A percentile compares a stretch with the other conserved stretches of the same genome.
Evolutionary conservation across 2,797 vertebrate genomes (phyloP).

Genomic region (Galago senegalensis): DNA sequence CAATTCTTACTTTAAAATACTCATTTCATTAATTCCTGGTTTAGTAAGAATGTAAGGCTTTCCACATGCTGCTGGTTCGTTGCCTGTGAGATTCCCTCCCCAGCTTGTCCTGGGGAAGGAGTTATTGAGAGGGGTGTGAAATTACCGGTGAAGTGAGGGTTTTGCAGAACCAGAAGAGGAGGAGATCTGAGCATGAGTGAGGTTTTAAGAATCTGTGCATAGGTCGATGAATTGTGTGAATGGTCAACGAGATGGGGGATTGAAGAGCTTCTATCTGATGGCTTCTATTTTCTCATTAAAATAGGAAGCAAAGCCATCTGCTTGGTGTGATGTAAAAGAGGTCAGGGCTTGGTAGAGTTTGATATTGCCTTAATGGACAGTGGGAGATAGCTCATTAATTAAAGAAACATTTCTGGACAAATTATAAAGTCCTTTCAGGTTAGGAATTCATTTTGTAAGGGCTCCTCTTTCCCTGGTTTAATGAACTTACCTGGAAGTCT

Average conservation of each 20-base stretch:
- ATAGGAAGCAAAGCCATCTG: not conserved
- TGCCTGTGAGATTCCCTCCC: not conserved
- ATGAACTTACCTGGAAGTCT: constrained; percentile 2
- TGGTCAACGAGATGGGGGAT: not conserved
- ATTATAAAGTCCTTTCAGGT: not conserved
- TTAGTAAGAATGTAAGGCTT: not conserved
- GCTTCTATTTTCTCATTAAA: constrained; percentile 15
- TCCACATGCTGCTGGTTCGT: not conserved
- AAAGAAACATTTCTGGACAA: constrained; percentile 1
- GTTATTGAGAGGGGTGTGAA: not conserved
- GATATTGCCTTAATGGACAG: not conserved
- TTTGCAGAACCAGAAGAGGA: constrained; percentile 27
- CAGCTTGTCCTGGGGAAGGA: not conserved
- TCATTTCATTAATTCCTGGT: constrained; percentile 5
- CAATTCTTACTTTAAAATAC: constrained; percentile 29
- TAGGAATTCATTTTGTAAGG: constrained; percentile 54
- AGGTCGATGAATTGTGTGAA: not conserved
- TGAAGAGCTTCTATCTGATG: not conserved
- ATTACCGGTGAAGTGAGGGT: not conserved
- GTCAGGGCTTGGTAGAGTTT: not conserved
- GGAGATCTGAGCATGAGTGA: not conserved
- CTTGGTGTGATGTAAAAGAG: not conserved
- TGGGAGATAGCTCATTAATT: not conserved
- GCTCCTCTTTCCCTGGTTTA: not conserved
- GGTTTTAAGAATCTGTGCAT: constrained; percentile 16